Base-by-base conservation (phyloP, 2,888 invertebrate genomes). In the Candidula unifasciata region DNA sequence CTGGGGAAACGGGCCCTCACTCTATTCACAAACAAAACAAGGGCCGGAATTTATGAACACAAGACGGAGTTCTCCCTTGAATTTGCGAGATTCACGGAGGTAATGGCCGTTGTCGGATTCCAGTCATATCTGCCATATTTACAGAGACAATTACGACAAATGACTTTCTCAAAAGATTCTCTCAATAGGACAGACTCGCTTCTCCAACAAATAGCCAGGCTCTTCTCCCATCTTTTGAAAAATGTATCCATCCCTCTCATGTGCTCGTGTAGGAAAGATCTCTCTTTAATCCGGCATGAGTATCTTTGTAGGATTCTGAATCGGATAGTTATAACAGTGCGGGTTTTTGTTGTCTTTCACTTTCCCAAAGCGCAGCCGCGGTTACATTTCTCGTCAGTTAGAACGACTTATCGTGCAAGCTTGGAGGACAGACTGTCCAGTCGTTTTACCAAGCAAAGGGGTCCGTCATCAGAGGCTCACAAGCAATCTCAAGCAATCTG, bases 141-240 rank as follows among this genome's bases (percentile, higher is more conserved):
- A 84, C 86, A 69, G 69, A 82, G 86, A 84, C 84, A 86, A 86
- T 86, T 86, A 86, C 82, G 79, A 84, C 86, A 86, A 86, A 86
- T 84, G 86, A 84, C 82, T 71, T 73, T 76, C 30, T 84, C 80
- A 78, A 76, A 79, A 86, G 84, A 82, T 82, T 84, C 82, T 82
- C 77, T 84, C 82, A 84, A 86, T 86, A 84, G 82, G 80, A 68
- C 69, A 60, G 82, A 74, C 82, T 37, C 54, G 13, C 60, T 18
- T 82, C 68, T 77, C 35, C 30, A 69, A 33, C 66, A 5, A 68
- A 66, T 30, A 81, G 16, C 54, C 54, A 27, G n/a, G 33, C 1
- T 71, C 73, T 71, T 54, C 73, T 21, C 33, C 35, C 5, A 21
- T 44, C 16, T 8, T 27, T 66, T 44, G 27, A 68, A 68, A 66